phyloP scores from a whole-genome alignment of 1,140 invertebrate species.

The Berghia stephanieae region DNA sequence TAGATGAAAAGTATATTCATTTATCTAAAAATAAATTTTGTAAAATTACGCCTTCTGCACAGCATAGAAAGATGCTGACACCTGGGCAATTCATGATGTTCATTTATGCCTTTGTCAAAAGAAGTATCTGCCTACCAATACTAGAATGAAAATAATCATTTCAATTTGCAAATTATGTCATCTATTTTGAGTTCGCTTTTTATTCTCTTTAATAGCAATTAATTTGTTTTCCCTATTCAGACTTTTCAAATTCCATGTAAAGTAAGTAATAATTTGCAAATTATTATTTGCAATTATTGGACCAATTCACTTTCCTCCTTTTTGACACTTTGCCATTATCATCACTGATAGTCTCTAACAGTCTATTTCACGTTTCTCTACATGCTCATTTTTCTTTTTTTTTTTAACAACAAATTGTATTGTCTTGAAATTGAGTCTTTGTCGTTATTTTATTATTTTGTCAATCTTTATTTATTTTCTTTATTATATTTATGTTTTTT shows the following conservation, averaged over 20 bases:
- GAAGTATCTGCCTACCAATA: slow-evolving; percentile 61
- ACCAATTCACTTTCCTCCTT: too few species aligned
- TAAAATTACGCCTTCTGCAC: neutral
- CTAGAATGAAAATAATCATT: neutral
- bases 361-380: slow-evolving; percentile 2
- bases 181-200: too few species aligned
- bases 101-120: too few species aligned
- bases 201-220: too few species aligned
- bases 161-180: too few species aligned
- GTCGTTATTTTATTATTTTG: slow-evolving; percentile 10
- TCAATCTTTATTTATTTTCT: neutral
- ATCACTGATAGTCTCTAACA: neutral
- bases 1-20: slow-evolving; percentile 42
- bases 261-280: neutral
- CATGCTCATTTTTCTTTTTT: slow-evolving; percentile 3
- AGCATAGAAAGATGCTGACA: slow-evolving; percentile 15
- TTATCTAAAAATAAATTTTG: neutral
- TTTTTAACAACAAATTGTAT: too few species aligned
- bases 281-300: neutral
- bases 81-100: slow-evolving; percentile 56
- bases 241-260: neutral
- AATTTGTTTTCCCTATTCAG: neutral
- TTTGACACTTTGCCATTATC: too few species aligned
- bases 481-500: too few species aligned
- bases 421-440: too few species aligned